These are phyloP conservation scores for Hypanus sabinus DNA, from an alignment of 2,113 vertebrate genomes.

Conservation along the genomic window DNA sequence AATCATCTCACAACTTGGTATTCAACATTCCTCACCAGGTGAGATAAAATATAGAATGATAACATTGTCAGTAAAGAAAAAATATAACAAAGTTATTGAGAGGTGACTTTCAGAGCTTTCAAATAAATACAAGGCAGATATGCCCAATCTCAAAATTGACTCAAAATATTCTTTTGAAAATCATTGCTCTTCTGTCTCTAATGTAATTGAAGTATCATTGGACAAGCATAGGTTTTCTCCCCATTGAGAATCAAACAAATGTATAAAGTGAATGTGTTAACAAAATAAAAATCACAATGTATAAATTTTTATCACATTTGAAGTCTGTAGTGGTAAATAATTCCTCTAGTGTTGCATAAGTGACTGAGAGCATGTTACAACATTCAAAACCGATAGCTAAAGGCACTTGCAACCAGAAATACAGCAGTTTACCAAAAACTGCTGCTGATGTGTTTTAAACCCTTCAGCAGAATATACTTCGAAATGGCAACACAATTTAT, in stretches of 20 bases:
- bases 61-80: neutral
- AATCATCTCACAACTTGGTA: no score
- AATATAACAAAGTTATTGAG: no score
- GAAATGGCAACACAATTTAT: neutral
- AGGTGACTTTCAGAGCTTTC: neutral
- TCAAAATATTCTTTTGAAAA: neutral
- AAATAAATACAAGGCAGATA: neutral
- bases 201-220: neutral
- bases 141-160: neutral
- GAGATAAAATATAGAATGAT: neutral
- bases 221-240: neutral
- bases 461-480: neutral
- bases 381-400: neutral
- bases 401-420: neutral
- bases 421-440: neutral
- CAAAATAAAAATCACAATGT: neutral
- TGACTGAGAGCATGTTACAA: neutral
- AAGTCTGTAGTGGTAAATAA: constrained; percentile 12
- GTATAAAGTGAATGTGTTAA: neutral
- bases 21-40: no score
- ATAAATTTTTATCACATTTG: neutral
- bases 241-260: neutral
- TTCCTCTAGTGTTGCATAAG: constrained; percentile 1
- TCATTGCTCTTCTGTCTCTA: neutral
- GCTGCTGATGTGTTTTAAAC: neutral